phyloP scores from a whole-genome alignment of 2,888 invertebrate species.

The Doris montereyensis region DNA sequence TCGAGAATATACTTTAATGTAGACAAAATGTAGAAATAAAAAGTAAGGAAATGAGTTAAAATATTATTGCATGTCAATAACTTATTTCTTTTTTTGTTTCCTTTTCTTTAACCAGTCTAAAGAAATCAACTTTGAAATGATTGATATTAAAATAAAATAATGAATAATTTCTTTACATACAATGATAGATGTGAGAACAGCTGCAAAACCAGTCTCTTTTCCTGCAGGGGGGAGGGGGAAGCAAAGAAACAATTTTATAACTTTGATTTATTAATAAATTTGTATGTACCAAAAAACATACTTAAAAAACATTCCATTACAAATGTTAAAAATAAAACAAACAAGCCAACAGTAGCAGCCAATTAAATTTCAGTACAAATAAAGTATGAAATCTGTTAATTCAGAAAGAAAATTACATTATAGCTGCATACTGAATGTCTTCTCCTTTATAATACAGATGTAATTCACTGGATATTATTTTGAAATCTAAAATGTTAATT shows the following conservation, averaged over 20 bases:
- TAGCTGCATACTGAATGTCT: no score
- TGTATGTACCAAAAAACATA: background rate
- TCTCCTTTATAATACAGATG: no score
- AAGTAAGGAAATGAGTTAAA: background rate
- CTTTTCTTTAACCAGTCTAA: no score
- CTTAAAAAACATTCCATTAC: background rate
- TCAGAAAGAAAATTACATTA: no score
- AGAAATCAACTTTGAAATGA: background rate
- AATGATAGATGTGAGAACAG: conserved; percentile 64
- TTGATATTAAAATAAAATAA: background rate
- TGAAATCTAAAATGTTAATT: no score
- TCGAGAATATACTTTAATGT: no score
- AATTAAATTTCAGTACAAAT: no score
- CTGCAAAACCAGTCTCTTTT: conserved; percentile 58
- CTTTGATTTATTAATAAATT: background rate
- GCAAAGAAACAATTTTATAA: background rate
- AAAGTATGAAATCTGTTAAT: no score
- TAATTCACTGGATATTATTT: no score
- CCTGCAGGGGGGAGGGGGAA: conserved; percentile 50
- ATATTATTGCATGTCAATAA: no score
- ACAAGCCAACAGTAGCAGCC: background rate
- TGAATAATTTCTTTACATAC: conserved; percentile 53
- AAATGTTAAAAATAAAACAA: background rate
- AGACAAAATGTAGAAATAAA: background rate
- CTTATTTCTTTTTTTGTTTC: no score